Percentiles rank a stretch among this genome's conserved stretches.
These are phyloP conservation scores for Lota lota DNA, from an alignment of 2,113 vertebrate genomes.

Conservation along the genomic window DNA sequence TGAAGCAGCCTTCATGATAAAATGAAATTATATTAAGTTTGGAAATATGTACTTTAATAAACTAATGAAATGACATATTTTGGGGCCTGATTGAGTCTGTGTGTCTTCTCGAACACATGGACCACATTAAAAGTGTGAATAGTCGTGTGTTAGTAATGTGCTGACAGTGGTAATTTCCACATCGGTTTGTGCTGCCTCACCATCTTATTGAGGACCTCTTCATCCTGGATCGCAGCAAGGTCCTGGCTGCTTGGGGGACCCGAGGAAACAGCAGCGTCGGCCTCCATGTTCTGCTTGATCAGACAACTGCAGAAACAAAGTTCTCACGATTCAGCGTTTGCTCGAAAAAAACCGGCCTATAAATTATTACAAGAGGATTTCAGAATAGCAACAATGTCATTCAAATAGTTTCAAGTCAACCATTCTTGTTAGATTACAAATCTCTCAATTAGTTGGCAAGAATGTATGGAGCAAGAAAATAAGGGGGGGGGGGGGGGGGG, in stretches of 20 bases:
- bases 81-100: too few relatives aligned
- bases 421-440: background rate
- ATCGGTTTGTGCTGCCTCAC: slow-evolving; percentile 61
- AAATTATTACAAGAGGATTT: background rate
- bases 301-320: slow-evolving; percentile 12
- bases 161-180: background rate
- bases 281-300: slow-evolving; percentile 43
- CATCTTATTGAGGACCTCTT: slow-evolving; percentile 91
- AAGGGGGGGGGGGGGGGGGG: too few relatives aligned
- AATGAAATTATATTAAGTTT: too few relatives aligned
- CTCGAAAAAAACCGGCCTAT: background rate
- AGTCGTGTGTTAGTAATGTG: background rate
- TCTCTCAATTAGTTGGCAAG: too few relatives aligned
- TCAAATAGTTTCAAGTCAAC: background rate
- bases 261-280: background rate
- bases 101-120: too few relatives aligned
- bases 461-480: background rate
- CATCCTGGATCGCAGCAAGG: slow-evolving; percentile 85
- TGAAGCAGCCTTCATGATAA: too few relatives aligned
- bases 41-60: too few relatives aligned
- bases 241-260: slow-evolving; percentile 69
- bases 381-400: background rate
- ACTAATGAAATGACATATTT: too few relatives aligned
- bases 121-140: too few relatives aligned
- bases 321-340: background rate